Percentiles rank a stretch among this genome's conserved stretches.
phyloP scores from a whole-genome alignment of 2,113 vertebrate genomes.

The Ictidomys tridecemlineatus region DNA sequence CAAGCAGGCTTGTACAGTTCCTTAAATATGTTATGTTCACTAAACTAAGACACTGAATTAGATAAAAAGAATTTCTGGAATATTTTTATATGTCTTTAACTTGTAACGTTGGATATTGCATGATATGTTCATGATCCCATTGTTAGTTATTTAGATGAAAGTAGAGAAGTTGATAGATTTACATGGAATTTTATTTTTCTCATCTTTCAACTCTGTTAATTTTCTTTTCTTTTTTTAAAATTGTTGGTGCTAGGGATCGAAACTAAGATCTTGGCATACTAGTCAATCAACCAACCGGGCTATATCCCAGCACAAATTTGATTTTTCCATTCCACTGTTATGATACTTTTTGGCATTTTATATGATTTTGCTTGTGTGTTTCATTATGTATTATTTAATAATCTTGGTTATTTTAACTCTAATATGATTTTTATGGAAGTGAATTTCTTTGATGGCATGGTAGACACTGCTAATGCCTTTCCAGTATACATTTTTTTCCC shows the following conservation, averaged over 20 bases:
- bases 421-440: conserved; percentile 24
- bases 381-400: background rate
- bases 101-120: background rate
- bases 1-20: background rate
- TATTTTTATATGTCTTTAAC: conserved; percentile 25
- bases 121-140: background rate
- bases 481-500: background rate
- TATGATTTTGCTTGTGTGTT: background rate
- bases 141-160: conserved; percentile 31
- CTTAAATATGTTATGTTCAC: background rate
- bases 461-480: background rate
- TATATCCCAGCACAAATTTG: background rate
- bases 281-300: background rate
- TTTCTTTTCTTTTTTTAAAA: background rate
- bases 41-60: conserved; percentile 9
- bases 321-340: background rate
- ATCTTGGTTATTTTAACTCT: background rate
- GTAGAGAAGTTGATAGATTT: conserved; percentile 1
- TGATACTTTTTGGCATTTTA: background rate
- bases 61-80: background rate
- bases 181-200: conserved; percentile 28
- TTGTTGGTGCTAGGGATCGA: background rate
- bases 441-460: background rate
- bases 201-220: background rate
- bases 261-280: background rate